phyloP scores from a whole-genome alignment of 1,140 invertebrate genomes.

The Centruroides vittatus region DNA sequence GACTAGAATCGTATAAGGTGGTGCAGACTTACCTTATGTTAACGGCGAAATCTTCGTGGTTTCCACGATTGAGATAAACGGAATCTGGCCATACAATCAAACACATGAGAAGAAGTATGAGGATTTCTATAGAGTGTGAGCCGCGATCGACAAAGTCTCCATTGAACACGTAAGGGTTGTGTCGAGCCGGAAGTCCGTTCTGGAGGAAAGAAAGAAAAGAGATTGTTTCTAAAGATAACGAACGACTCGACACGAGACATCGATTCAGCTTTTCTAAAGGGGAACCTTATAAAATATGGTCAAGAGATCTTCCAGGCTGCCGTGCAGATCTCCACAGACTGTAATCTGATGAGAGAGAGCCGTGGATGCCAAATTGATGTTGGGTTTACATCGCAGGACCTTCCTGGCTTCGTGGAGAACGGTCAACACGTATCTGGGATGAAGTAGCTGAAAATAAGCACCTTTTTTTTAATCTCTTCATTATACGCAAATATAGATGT shows the following conservation, averaged over 20 bases:
- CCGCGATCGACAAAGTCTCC: conserved; percentile 86
- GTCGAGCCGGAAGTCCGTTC: conserved; percentile 72
- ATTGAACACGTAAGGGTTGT: conserved; percentile 88
- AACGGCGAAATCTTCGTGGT: conserved; percentile 87
- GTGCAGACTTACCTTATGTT: conserved; percentile 50
- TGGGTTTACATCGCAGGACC: conserved; percentile 56
- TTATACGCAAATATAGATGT: no score
- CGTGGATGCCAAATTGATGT: conserved; percentile 65
- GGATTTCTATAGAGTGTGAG: conserved; percentile 64
- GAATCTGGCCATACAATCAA: conserved; percentile 65
- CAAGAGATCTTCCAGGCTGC: conserved; percentile 76
- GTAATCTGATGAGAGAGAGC: conserved; percentile 75
- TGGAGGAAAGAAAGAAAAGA: conserved; percentile 25
- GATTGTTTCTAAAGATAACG: no score
- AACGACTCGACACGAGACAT: no score
- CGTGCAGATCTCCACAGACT: conserved; percentile 78
- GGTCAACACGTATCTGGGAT: conserved; percentile 64
- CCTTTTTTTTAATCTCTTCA: no score
- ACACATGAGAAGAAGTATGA: conserved; percentile 58
- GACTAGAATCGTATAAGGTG: no score
- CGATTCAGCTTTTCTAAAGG: no score
- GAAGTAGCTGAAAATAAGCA: conserved; percentile 44
- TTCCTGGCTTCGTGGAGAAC: conserved; percentile 60
- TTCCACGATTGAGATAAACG: conserved; percentile 74
- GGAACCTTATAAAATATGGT: conserved; percentile 79